Percentiles rank a stretch among this genome's conserved stretches.
Conservation (phyloP, 2,797 vertebrate genomes). For the Thamnophis elegans region DNA sequence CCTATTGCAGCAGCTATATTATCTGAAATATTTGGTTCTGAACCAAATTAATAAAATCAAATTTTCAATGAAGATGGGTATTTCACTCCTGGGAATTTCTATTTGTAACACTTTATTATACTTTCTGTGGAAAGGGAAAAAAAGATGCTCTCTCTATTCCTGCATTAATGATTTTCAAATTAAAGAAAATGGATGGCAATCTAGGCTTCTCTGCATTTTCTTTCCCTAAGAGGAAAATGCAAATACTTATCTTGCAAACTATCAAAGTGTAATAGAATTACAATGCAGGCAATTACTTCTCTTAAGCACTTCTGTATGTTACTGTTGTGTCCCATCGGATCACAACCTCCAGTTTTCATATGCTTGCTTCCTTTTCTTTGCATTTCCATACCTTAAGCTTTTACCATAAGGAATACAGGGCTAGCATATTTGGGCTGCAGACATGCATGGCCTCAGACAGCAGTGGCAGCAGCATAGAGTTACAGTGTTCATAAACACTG, state of each 20-base stretch:
- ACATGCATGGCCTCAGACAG: neutral
- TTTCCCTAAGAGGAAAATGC: constrained; percentile 34
- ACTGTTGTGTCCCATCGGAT: neutral
- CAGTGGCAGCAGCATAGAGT: neutral
- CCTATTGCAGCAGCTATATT: constrained; percentile 4
- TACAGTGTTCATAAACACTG: neutral
- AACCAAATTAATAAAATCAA: constrained; percentile 25
- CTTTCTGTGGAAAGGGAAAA: constrained; percentile 30
- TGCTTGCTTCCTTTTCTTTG: neutral
- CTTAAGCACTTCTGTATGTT: constrained; percentile 2
- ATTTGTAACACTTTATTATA: constrained; percentile 42
- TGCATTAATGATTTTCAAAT: neutral
- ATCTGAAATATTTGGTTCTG: constrained; percentile 22
- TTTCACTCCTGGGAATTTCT: constrained; percentile 16
- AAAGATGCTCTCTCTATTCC: constrained; percentile 34
- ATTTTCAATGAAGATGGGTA: neutral
- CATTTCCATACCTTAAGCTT: neutral
- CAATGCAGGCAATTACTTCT: constrained; percentile 30
- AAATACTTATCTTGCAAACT: constrained; percentile 11
- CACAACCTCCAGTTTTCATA: neutral
- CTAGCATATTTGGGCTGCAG: neutral
- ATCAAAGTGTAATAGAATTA: constrained; percentile 5
- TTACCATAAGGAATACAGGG: neutral
- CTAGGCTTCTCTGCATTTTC: constrained; percentile 33
- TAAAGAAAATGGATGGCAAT: constrained; percentile 13